Base-by-base conservation (phyloP, 1,140 invertebrate genomes). In the Pantala flavescens region DNA sequence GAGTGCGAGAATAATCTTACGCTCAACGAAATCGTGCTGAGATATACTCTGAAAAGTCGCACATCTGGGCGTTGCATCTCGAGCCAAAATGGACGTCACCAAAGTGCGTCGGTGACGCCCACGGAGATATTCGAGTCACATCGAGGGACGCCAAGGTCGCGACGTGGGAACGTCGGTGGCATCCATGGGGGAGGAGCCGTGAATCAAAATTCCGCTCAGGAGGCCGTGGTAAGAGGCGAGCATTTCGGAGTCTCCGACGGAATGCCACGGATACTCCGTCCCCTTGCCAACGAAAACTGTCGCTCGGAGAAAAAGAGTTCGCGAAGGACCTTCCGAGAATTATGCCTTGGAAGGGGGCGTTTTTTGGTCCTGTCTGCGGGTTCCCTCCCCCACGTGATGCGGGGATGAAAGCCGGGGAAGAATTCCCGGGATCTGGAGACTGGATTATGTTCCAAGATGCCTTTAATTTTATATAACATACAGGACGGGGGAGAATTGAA, bases 161-260 rank as follows among this genome's bases (percentile, higher is more conserved):
- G 49, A 63, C 49, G n/a, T 63, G 49, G 49, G 49, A 63, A 63
- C 49, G 49, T 36, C 49, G 49, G 49, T 63, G 49, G 49, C 49
- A 63, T 63, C 49, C 49, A 49, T 12, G 49, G 49, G 49, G 49
- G 49, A 21, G 49, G 49, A 21, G 14, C 49, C 49, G 49, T 21
- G 49, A 63, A 63, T 63, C 49, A 19, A 63, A 63, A 63, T 63
- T 63, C n/a, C 49, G 49, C 49, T 19, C 49, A 63, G 49, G 49
- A 19, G 9, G 49, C 5, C 49, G 43, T 11, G 9, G 16, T 49
- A n/a, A 36, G 28, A 36, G 28, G 28, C 28, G 28, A 36, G 28
- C 28, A 36, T 36, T 36, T 36, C 28, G 28, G 28, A 36, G 28
- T 36, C 28, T 36, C 28, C 28, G 28, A 5, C 14, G 49, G 49